phyloP scores from a whole-genome alignment of 1,140 invertebrate genomes.

The Oscheius sp. region DNA sequence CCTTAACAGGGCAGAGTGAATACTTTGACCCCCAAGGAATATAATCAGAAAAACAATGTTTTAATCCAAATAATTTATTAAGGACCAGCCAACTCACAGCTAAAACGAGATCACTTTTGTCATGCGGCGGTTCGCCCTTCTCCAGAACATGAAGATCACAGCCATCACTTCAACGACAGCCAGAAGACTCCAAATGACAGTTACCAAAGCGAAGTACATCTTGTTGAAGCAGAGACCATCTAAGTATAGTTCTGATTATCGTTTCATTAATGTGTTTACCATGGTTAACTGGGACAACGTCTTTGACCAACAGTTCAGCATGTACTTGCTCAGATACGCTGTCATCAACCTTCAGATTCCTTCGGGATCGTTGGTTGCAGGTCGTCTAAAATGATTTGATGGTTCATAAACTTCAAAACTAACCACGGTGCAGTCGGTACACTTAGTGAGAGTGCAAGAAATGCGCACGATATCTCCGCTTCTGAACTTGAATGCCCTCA shows the following conservation, averaged over 20 bases:
- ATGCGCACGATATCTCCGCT: constrained; percentile 13
- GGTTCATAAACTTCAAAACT: neutral
- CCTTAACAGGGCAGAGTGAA: no score
- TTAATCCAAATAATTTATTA: no score
- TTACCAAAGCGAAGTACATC: neutral
- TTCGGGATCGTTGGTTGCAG: neutral
- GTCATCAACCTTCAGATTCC: neutral
- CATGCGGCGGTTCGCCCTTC: no score
- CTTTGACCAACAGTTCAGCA: neutral
- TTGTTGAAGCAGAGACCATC: neutral
- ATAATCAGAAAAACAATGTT: no score
- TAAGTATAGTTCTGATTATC: neutral
- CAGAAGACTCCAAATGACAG: neutral
- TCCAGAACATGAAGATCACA: neutral
- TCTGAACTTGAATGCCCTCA: constrained; percentile 22
- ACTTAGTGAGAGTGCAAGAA: constrained; percentile 7
- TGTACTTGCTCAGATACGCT: neutral
- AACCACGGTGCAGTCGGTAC: constrained; percentile 20
- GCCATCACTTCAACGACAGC: neutral
- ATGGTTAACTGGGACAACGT: no score
- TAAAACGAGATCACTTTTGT: no score
- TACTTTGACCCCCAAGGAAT: no score
- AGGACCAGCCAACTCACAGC: no score
- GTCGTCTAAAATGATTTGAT: neutral
- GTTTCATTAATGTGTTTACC: no score